A percentile compares a stretch with the other conserved stretches of the same genome.
phyloP scores from a whole-genome alignment of 23 tunicate species.

The Oikopleura vanhoeffeni region DNA sequence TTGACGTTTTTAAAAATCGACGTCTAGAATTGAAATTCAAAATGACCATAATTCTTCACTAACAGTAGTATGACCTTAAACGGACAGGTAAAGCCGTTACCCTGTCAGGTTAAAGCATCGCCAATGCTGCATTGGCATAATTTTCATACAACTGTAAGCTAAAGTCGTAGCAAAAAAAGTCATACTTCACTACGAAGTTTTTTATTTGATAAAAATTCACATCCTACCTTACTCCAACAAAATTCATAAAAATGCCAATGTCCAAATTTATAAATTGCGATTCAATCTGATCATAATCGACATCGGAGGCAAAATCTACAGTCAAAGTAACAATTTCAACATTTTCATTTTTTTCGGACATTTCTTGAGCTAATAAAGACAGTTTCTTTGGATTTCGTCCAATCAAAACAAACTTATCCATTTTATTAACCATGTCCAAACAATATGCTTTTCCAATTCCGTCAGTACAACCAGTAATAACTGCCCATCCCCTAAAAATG shows the following conservation, averaged over 20 bases:
- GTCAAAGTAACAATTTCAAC: neutral
- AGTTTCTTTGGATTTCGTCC: slow-evolving; percentile 3
- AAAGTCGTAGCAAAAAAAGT: too few relatives aligned
- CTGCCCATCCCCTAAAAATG: neutral
- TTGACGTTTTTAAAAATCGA: too few relatives aligned
- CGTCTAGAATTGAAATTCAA: too few relatives aligned
- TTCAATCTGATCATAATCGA: neutral
- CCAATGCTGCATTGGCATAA: too few relatives aligned
- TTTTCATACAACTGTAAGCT: too few relatives aligned
- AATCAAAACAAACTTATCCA: slow-evolving; percentile 7
- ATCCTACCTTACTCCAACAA: slow-evolving; percentile 5
- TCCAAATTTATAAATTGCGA: neutral
- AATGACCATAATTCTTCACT: too few relatives aligned
- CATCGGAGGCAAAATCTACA: neutral
- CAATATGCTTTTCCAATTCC: slow-evolving; percentile 14
- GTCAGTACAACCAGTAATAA: neutral
- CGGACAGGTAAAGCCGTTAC: too few relatives aligned
- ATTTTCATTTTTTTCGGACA: neutral
- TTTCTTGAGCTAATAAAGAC: neutral
- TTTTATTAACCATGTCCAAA: neutral
- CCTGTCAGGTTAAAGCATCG: too few relatives aligned
- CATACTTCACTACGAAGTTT: too few relatives aligned
- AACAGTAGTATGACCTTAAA: too few relatives aligned
- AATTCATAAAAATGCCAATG: slow-evolving; percentile 15
- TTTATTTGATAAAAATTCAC: too few relatives aligned